Percentiles rank a stretch among this genome's conserved stretches.
phyloP scores from a whole-genome alignment of 1,140 invertebrate species.

The Archegozetes longisetosus region DNA sequence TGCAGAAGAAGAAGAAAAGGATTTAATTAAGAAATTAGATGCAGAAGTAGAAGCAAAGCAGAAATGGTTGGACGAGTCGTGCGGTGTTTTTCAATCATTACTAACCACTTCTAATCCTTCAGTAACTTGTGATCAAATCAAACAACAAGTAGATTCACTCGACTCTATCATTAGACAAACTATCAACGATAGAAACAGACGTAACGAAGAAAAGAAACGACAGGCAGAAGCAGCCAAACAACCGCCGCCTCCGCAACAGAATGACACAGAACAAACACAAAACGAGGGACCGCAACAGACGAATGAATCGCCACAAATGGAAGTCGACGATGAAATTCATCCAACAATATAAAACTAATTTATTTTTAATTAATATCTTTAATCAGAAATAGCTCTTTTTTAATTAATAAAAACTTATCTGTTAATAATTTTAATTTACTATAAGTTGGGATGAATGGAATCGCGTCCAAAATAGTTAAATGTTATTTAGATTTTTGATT shows the following conservation, averaged over 20 bases:
- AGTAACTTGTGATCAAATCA: slow-evolving; percentile 8
- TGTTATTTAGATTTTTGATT: no score
- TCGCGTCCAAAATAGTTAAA: no score
- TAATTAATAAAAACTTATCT: no score
- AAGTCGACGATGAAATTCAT: background rate
- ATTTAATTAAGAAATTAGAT: slow-evolving; percentile 1
- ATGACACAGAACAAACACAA: background rate
- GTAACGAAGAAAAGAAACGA: slow-evolving; percentile 14
- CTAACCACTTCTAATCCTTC: slow-evolving; percentile 3
- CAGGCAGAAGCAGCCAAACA: slow-evolving; percentile 4
- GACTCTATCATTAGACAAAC: background rate
- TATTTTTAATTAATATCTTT: no score
- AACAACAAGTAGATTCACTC: slow-evolving; percentile 1
- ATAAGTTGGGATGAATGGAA: no score
- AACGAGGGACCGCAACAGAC: background rate
- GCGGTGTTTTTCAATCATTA: background rate
- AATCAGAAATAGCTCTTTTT: no score
- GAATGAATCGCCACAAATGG: background rate
- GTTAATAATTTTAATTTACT: no score
- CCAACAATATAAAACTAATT: background rate
- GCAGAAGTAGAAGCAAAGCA: slow-evolving; percentile 5
- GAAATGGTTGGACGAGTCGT: slow-evolving; percentile 13
- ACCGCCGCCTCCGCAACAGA: background rate
- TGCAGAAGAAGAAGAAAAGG: slow-evolving; percentile 2
- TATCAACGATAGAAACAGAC: slow-evolving; percentile 8